phyloP scores from a whole-genome alignment of 2,113 vertebrate genomes.

The Sinosuthora webbiana region DNA sequence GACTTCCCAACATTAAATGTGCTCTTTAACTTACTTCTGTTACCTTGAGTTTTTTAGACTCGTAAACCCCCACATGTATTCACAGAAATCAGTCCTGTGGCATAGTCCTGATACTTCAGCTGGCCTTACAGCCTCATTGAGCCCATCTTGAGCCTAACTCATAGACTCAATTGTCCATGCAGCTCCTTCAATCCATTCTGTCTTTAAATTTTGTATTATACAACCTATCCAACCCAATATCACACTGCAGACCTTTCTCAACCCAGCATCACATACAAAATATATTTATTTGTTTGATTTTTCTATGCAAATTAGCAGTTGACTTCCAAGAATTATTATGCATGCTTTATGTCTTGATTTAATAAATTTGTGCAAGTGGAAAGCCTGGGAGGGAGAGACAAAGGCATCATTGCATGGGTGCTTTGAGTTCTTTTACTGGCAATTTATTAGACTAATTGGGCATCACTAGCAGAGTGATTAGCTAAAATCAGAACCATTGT shows the following conservation, averaged over 20 bases:
- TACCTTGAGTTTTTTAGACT: neutral
- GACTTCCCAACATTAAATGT: neutral
- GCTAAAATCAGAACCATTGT: neutral
- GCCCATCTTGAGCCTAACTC: neutral
- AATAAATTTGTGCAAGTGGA: neutral
- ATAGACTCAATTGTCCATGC: neutral
- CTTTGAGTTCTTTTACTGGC: neutral
- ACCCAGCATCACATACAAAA: neutral
- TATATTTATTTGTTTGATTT: neutral
- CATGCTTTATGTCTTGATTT: conserved; percentile 6
- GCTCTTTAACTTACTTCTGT: neutral
- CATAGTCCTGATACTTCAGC: neutral
- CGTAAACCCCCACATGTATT: rapidly evolving
- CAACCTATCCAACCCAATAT: neutral
- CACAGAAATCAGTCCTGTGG: neutral
- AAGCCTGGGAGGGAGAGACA: neutral
- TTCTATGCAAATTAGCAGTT: neutral
- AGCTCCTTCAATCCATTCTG: neutral
- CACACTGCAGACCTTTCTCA: neutral
- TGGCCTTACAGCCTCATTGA: neutral
- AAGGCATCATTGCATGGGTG: neutral
- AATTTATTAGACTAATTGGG: conserved; percentile 46
- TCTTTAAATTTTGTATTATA: neutral
- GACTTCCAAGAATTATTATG: neutral
- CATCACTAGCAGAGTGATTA: neutral